phyloP scores from a whole-genome alignment of 2,113 vertebrate genomes.

The Epinephelus fuscoguttatus region DNA sequence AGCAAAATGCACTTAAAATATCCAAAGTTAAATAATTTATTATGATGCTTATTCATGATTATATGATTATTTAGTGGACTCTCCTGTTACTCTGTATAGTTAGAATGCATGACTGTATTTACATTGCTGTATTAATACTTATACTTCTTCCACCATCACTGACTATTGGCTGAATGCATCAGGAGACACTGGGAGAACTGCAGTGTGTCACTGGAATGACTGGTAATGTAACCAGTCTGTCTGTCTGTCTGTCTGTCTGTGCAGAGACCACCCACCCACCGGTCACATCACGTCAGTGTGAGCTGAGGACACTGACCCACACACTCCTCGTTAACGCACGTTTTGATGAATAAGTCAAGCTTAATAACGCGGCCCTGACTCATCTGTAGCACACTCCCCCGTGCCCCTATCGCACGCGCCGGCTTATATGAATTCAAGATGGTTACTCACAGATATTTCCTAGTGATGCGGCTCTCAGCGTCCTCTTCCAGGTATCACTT shows the following conservation, averaged over 20 bases:
- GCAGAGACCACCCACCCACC: not conserved
- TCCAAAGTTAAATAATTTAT: no score
- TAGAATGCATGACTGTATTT: no score
- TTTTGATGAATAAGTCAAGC: not conserved
- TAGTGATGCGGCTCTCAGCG: not conserved
- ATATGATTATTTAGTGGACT: no score
- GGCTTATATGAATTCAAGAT: not conserved
- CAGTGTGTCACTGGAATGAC: not conserved
- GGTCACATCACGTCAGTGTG: not conserved
- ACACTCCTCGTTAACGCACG: not conserved
- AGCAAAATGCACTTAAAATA: no score
- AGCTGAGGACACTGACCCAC: not conserved
- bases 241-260: not conserved
- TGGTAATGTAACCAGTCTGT: not conserved
- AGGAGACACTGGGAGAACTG: not conserved
- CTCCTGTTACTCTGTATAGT: no score
- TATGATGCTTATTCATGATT: no score
- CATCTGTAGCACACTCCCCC: not conserved
- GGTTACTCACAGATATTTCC: constrained; percentile 41
- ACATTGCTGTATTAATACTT: no score
- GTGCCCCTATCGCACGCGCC: not conserved
- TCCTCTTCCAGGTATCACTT: not conserved
- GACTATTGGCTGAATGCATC: not conserved
- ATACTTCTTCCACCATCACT: not conserved
- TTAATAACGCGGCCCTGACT: not conserved